phyloP scores from a whole-genome alignment of 2,113 vertebrate genomes.

The Gnathonemus echidnorhynchus region DNA sequence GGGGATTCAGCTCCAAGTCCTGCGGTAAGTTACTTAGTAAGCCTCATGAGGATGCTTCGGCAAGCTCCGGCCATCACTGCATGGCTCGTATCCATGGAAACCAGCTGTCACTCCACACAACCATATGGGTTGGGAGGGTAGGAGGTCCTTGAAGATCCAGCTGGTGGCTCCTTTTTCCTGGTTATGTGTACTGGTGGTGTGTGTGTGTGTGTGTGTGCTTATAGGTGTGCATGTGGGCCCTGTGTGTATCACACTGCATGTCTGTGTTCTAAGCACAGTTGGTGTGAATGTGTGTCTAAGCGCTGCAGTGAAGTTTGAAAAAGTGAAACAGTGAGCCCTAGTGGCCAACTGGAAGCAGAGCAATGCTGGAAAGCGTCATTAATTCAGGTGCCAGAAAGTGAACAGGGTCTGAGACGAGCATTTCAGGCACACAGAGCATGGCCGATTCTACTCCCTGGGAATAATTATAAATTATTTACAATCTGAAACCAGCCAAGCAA shows the following conservation, averaged over 20 bases:
- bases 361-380: neutral
- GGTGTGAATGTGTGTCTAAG: neutral
- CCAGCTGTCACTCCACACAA: constrained; percentile 8
- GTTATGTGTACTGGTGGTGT: neutral
- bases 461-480: neutral
- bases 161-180: neutral
- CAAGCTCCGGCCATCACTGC: neutral
- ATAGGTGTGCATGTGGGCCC: neutral
- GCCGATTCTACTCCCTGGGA: neutral
- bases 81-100: constrained; percentile 9
- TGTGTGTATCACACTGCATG: neutral
- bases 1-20: neutral
- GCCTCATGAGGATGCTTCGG: neutral
- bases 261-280: neutral
- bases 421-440: neutral
- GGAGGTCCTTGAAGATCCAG: constrained; percentile 7
- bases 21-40: neutral
- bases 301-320: neutral
- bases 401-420: neutral
- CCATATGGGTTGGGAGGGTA: neutral
- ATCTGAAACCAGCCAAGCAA: neutral
- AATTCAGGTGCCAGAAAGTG: neutral
- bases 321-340: neutral
- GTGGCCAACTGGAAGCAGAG: neutral
- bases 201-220: neutral